A percentile compares a stretch with the other conserved stretches of the same genome.
phyloP scores from a whole-genome alignment of 1,140 invertebrate genomes.

The Galleria mellonella region DNA sequence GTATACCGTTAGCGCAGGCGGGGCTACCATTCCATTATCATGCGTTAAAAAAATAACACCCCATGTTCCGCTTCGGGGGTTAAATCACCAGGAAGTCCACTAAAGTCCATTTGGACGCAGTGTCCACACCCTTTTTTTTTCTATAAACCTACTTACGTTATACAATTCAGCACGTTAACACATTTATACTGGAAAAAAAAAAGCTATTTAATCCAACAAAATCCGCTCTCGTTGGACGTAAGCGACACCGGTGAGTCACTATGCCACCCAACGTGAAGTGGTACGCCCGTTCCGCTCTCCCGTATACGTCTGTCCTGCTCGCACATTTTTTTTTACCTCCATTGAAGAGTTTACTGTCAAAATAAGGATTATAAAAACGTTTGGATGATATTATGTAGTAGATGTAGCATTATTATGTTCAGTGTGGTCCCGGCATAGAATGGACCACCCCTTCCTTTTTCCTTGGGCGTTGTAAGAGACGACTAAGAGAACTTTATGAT shows the following conservation, averaged over 20 bases:
- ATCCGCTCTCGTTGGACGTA: conserved; percentile 20
- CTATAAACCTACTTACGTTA: conserved; percentile 14
- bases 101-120: too few species aligned
- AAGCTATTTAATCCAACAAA: conserved; percentile 25
- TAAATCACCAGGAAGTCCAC: too few species aligned
- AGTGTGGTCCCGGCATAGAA: too few species aligned
- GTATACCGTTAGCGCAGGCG: too few species aligned
- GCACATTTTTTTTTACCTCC: conserved; percentile 43
- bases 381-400: conserved; percentile 53
- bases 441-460: too few species aligned
- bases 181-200: conserved; percentile 17
- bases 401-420: too few species aligned
- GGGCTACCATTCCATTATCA: too few species aligned
- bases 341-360: conserved; percentile 71
- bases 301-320: conserved; percentile 32
- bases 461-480: too few species aligned
- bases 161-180: conserved; percentile 14
- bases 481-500: too few species aligned
- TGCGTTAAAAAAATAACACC: too few species aligned
- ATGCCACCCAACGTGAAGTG: conserved; percentile 52
- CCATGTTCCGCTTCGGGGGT: too few species aligned
- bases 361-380: conserved; percentile 72
- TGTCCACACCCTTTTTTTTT: too few species aligned
- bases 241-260: conserved; percentile 29
- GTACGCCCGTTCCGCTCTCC: conserved; percentile 18